These are phyloP conservation scores for Slavum lentiscoides DNA, from an alignment of 2,888 invertebrate species.

Conservation along the genomic window DNA sequence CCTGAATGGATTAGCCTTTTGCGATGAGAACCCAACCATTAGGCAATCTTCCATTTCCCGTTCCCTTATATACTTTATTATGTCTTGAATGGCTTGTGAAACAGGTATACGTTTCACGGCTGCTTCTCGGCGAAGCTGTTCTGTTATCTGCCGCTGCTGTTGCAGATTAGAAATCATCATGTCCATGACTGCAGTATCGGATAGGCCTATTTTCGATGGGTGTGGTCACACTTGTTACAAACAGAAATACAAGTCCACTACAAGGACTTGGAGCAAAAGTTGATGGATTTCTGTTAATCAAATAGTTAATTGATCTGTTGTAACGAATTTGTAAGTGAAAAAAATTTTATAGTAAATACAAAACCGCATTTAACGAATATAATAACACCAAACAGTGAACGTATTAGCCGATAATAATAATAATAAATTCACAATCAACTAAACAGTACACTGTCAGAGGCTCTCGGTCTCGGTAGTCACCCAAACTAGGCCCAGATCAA, in stretches of 20 bases:
- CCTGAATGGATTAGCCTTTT: slow-evolving; percentile 93
- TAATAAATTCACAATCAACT: too few species aligned
- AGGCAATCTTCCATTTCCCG: slow-evolving; percentile 92
- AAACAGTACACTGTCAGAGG: too few species aligned
- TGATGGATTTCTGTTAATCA: background rate
- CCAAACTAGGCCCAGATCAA: background rate
- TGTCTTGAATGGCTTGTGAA: slow-evolving; percentile 88
- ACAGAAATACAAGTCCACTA: slow-evolving; percentile 35
- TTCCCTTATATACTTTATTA: slow-evolving; percentile 86
- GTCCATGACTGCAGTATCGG: slow-evolving; percentile 87
- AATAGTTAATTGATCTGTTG: background rate
- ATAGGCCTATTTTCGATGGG: slow-evolving; percentile 76
- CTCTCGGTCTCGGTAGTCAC: too few species aligned
- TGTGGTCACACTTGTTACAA: slow-evolving; percentile 56
- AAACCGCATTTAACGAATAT: background rate
- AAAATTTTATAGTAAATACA: background rate
- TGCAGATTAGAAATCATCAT: slow-evolving; percentile 92
- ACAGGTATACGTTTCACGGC: slow-evolving; percentile 81
- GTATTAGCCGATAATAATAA: background rate
- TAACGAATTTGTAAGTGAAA: background rate
- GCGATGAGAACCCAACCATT: slow-evolving; percentile 89
- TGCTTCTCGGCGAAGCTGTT: slow-evolving; percentile 90
- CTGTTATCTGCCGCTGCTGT: slow-evolving; percentile 90
- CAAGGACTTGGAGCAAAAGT: slow-evolving; percentile 18
- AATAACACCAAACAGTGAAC: background rate